Evolutionary conservation across 1,140 invertebrate genomes (phyloP), one percentile per base, ranked within the genome.

Genomic region (Achatina immaculata): DNA sequence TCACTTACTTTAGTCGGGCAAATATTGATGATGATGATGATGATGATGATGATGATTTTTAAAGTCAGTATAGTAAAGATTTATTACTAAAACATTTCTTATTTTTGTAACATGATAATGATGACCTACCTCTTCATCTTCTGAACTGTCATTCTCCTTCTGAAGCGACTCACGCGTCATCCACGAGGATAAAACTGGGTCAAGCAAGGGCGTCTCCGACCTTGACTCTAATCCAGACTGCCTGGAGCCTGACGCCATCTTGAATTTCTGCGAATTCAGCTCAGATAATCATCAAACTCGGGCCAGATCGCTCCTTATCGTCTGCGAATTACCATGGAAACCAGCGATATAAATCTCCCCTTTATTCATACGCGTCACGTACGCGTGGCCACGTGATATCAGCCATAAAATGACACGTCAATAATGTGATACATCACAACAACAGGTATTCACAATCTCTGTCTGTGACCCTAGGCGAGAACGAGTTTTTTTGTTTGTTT

Each of bases 121-220:
- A 51, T 24, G 48, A 14, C 31, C 31, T 73, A 73, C 71, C 71
- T 73, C 71, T 2, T 73, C 71, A 11, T 73, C 71, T 3, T 73
- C 71, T 9, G 6, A 73, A n/a, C 42, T 73, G n/a, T 73, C 38
- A 31, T 45, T 73, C n/a, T 11, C 43, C 45, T 31, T 43, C 43
- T 45, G 40, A 4, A 11, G 11, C 34, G 71, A 28, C 21, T 73
- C 71, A 4, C 71, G 40, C 0, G 43, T 73, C 71, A 73, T 73
- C 71, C 71, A 45, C 28, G 81, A 82, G 40, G 45, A 68, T n/a
- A 68, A 34, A 0, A 31, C 1, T 1, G 75, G 38, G 16, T 62
- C 55, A 24, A 42, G 21, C 31, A 9, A 21, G 0, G 6, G 19
- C 0, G 36, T 34, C 58, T 43, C 4, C 4, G 38, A 45, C 36